Base-by-base conservation (phyloP, 2,797 vertebrate genomes). In the Scyliorhinus canicula region DNA sequence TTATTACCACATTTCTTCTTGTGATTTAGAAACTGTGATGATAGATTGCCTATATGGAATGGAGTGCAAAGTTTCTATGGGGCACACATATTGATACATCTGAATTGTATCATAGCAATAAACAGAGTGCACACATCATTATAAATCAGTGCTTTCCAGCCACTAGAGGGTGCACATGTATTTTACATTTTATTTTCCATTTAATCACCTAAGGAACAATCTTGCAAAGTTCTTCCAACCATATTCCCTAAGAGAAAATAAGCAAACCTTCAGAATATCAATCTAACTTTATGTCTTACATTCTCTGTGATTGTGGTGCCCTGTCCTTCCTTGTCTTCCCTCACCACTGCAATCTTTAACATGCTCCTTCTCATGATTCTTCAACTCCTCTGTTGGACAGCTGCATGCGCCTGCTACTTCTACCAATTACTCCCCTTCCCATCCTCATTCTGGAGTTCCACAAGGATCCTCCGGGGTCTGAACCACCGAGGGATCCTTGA, bases 101-200 rank as follows among this genome's bases (percentile, higher is more conserved):
- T 35, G 40, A 82, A 24, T 47, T 82, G 40, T 35, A 50, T 3
- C 31, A 71, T 74, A 47, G 88, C 21, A 50, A 55, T 74, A 52
- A 50, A 35, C 52, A 35, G 28, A n/a, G 28, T 52, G 26, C 26
- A 94, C 47, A 44, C 63, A 69, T 93, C 63, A 69, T 93, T 28
- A 69, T 50, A 93, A 47, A 93, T 47, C 63, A 63, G 26, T 93
- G 35, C 19, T 63, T 65, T 44, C 28, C 65, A 94, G 65, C 93
- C 93, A 94, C 67, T 52, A 94, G 93, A 94, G 67, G 93, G 93
- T 74, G 93, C 67, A 94, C 63, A 69, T 94, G 63, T 50, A 31
- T 52, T 71, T 94, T 14, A 71, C 16, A 74, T 94, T 71, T 35
- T 35, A 50, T 50, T 93, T 47, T 47, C 24, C n/a, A 67, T 65